Conservation (phyloP, 2,113 vertebrate genomes). For the Pionites leucogaster region DNA sequence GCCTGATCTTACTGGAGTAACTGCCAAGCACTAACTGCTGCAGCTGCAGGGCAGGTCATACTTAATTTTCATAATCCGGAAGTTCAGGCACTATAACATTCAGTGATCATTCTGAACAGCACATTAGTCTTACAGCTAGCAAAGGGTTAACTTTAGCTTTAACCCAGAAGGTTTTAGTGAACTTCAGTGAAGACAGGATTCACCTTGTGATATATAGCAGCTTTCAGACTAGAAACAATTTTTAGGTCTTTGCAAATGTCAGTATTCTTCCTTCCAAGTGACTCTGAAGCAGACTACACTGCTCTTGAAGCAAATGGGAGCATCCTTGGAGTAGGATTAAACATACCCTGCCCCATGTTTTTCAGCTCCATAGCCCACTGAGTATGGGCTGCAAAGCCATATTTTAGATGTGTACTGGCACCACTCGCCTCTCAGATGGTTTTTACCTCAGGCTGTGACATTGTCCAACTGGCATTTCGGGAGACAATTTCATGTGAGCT, state of each 20-base stretch:
- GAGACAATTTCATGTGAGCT: background rate
- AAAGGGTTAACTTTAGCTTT: background rate
- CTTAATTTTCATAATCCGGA: background rate
- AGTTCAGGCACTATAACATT: background rate
- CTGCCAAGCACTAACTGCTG: rapidly evolving
- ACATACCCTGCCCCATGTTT: background rate
- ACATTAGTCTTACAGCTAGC: background rate
- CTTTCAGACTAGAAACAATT: background rate
- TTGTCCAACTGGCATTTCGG: background rate
- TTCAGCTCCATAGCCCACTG: background rate
- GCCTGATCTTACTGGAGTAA: background rate
- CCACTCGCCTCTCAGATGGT: background rate
- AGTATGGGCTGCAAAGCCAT: background rate
- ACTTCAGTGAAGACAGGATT: background rate
- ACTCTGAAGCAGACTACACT: background rate
- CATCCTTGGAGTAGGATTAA: background rate
- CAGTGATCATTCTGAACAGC: background rate
- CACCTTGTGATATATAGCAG: background rate
- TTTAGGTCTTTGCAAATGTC: background rate
- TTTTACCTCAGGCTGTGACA: background rate
- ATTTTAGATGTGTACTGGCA: background rate
- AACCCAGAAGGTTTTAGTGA: background rate
- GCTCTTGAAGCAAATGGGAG: background rate
- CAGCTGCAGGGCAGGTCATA: background rate
- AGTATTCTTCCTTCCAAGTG: background rate